Conservation (phyloP, 2,888 invertebrate species). For the Caenorhabditis uteleia region DNA sequence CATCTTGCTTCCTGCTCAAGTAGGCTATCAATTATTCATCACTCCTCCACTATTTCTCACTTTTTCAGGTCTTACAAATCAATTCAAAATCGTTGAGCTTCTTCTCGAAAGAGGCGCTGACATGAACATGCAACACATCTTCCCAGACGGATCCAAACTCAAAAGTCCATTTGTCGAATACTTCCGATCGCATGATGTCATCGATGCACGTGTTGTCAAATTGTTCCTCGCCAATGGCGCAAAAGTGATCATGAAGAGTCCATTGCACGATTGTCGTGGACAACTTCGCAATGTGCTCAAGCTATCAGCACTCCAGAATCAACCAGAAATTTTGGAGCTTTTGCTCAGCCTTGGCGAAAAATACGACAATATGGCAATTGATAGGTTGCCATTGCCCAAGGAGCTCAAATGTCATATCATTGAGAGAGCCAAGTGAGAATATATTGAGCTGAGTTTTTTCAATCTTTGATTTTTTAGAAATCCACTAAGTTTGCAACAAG, state of each 20-base stretch:
- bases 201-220: conserved; percentile 51
- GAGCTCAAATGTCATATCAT: conserved; percentile 47
- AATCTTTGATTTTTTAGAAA: conserved; percentile 39
- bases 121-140: conserved; percentile 55
- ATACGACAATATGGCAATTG: conserved; percentile 51
- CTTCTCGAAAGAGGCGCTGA: conserved; percentile 60
- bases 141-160: conserved; percentile 55
- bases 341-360: conserved; percentile 54
- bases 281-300: conserved; percentile 60
- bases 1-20: conserved; percentile 71
- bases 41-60: too few species aligned
- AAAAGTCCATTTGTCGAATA: conserved; percentile 64
- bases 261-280: conserved; percentile 57
- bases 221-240: conserved; percentile 60
- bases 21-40: conserved; percentile 31
- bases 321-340: conserved; percentile 50
- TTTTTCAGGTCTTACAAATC: conserved; percentile 50
- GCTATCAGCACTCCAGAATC: conserved; percentile 46
- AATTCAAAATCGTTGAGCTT: conserved; percentile 54
- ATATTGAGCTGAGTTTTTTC: conserved; percentile 1
- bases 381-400: conserved; percentile 52
- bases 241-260: conserved; percentile 54
- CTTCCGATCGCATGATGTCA: conserved; percentile 49
- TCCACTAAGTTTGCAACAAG: conserved; percentile 53
- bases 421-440: conserved; percentile 36